These are phyloP conservation scores for Ophthalmolycus amberensis DNA, from an alignment of 2,113 vertebrate genomes.

Conservation along the genomic window DNA sequence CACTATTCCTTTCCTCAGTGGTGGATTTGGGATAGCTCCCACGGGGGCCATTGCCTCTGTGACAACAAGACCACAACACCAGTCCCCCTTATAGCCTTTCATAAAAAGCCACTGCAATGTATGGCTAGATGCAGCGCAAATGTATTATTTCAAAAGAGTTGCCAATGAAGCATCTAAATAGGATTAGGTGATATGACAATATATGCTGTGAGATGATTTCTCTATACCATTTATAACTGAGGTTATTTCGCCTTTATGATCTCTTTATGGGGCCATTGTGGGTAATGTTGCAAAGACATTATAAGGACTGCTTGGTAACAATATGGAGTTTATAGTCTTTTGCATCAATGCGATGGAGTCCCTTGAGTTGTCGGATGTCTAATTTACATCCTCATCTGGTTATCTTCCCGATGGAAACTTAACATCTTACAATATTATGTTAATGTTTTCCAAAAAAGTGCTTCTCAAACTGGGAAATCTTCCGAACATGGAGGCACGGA, in stretches of 20 bases:
- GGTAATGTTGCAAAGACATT: neutral
- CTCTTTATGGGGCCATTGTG: slow-evolving; percentile 7
- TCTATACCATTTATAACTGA: neutral
- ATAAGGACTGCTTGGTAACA: neutral
- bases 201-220: neutral
- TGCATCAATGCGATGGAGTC: neutral
- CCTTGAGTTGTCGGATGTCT: neutral
- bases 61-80: neutral
- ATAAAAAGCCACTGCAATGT: neutral
- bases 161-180: neutral
- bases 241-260: neutral
- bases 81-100: neutral
- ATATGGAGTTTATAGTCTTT: neutral
- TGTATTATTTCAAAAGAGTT: slow-evolving; percentile 11
- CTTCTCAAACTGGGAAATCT: neutral
- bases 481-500: neutral
- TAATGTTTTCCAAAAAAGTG: neutral
- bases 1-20: neutral
- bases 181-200: neutral
- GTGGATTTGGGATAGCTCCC: slow-evolving; percentile 9
- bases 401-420: slow-evolving; percentile 8
- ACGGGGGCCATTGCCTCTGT: slow-evolving; percentile 12
- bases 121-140: slow-evolving; percentile 24
- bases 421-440: neutral
- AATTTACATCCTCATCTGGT: neutral